phyloP scores from a whole-genome alignment of 2,888 invertebrate genomes.

The Tinea trinotella region DNA sequence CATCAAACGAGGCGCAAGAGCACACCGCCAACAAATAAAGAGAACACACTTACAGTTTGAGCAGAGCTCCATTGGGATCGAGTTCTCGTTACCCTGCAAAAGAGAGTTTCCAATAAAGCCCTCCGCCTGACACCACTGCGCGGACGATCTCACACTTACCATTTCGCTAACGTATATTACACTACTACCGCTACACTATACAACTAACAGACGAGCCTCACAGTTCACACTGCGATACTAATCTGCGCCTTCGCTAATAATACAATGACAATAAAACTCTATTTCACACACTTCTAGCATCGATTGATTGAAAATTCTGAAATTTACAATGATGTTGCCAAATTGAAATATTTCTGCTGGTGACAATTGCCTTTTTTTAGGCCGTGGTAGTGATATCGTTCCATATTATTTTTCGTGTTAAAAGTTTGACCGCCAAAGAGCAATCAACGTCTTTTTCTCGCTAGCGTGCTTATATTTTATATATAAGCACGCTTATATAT shows the following conservation, averaged over 20 bases:
- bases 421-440: too few species aligned
- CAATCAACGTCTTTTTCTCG: too few species aligned
- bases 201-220: not conserved
- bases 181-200: slow-evolving; percentile 18
- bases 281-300: slow-evolving; percentile 28
- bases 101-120: not conserved
- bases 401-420: too few species aligned
- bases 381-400: too few species aligned
- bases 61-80: slow-evolving; percentile 97
- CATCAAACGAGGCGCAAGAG: not conserved
- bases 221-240: not conserved
- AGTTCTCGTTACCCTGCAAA: slow-evolving; percentile 92
- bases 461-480: too few species aligned
- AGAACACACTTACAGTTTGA: slow-evolving; percentile 87
- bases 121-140: not conserved
- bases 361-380: slow-evolving; percentile 17
- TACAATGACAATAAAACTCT: slow-evolving; percentile 23
- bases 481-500: too few species aligned
- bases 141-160: slow-evolving; percentile 27
- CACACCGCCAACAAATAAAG: not conserved
- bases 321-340: slow-evolving; percentile 15
- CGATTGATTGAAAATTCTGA: slow-evolving; percentile 32
- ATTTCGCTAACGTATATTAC: slow-evolving; percentile 27
- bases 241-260: slow-evolving; percentile 1
- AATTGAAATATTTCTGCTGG: not conserved